Conservation (phyloP, 2,888 invertebrate species). For the Toxonevra muliebris region DNA sequence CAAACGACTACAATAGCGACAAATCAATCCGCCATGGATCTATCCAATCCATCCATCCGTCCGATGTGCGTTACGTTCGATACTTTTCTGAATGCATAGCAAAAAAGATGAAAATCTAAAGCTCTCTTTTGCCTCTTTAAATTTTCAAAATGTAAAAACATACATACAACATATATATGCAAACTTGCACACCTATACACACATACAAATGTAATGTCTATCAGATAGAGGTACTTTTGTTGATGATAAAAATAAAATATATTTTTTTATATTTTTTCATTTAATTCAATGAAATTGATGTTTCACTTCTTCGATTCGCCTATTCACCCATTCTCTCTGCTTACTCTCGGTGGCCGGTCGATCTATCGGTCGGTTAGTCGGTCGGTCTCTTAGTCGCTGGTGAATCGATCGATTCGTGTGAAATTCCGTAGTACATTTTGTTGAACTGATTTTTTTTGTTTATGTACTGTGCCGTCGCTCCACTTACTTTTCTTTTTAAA, state of each 20-base stretch:
- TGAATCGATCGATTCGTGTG: no score
- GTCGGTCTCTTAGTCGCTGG: no score
- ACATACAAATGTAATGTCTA: background rate
- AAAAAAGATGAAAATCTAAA: conserved; percentile 13
- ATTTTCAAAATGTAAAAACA: conserved; percentile 16
- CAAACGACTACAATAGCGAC: no score
- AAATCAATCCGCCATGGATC: no score
- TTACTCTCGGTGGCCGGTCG: no score
- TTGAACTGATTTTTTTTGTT: no score
- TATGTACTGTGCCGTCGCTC: no score
- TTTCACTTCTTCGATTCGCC: no score
- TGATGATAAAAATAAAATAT: background rate
- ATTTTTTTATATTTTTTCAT: background rate
- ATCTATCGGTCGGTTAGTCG: no score
- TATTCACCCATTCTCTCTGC: no score
- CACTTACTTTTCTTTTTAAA: no score
- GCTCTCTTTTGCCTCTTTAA: conserved; percentile 19
- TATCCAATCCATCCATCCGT: background rate
- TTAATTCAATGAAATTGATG: conserved; percentile 2
- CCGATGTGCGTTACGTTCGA: background rate
- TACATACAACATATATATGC: background rate
- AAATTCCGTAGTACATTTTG: no score
- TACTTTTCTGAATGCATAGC: conserved; percentile 1
- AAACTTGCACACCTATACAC: background rate
- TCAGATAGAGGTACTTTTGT: background rate